phyloP scores from a whole-genome alignment of 2,113 vertebrate species.

The Bubo bubo region DNA sequence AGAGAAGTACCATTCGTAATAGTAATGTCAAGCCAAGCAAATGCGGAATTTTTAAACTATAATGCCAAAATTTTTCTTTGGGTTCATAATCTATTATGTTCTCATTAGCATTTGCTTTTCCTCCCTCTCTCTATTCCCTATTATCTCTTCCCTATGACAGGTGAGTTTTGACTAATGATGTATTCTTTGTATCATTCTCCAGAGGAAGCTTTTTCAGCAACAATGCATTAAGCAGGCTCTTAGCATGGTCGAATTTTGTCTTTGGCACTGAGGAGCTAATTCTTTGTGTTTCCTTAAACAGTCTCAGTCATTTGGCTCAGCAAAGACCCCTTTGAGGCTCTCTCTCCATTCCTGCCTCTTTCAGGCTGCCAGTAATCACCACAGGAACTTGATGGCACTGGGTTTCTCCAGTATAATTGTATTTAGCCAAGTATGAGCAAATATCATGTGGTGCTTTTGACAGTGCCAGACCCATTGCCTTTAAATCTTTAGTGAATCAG shows the following conservation, averaged over 20 bases:
- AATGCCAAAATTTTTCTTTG: not conserved
- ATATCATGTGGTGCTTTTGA: not conserved
- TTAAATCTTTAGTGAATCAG: slow-evolving; percentile 31
- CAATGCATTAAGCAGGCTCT: not conserved
- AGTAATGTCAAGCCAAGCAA: not conserved
- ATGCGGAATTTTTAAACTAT: not conserved
- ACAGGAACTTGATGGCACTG: not conserved
- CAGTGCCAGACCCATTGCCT: not conserved
- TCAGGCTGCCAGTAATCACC: not conserved
- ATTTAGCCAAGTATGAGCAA: not conserved
- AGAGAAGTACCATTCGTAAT: not conserved
- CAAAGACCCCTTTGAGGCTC: not conserved
- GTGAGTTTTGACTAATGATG: not conserved
- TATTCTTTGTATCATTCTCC: not conserved
- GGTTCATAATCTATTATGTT: not conserved
- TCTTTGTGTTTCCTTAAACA: not conserved
- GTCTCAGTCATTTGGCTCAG: not conserved
- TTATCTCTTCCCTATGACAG: not conserved
- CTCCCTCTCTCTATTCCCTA: not conserved
- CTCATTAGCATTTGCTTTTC: not conserved
- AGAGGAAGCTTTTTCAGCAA: not conserved
- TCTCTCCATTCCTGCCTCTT: not conserved
- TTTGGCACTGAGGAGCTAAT: not conserved
- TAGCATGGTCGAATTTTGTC: not conserved
- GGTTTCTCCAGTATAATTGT: not conserved